These are phyloP conservation scores for Ptychoptera albimana DNA, from an alignment of 2,888 invertebrate genomes.

Conservation along the genomic window DNA sequence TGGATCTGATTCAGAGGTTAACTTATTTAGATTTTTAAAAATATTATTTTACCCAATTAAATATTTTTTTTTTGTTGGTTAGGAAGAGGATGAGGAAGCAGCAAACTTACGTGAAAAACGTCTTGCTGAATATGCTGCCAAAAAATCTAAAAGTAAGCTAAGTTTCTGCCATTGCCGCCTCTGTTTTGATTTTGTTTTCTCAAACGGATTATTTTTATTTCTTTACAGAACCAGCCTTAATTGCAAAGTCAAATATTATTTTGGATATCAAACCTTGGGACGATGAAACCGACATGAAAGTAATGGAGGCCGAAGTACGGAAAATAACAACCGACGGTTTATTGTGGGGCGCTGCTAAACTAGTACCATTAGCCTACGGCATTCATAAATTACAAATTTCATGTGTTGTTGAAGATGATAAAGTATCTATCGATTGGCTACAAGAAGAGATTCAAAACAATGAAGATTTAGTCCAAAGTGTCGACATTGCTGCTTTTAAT, in stretches of 20 bases:
- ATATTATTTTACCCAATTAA: no score
- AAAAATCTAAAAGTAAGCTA: constrained; percentile 69
- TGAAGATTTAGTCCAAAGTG: constrained; percentile 79
- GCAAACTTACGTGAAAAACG: constrained; percentile 69
- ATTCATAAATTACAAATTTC: constrained; percentile 84
- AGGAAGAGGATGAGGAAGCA: constrained; percentile 52
- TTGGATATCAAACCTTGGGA: constrained; percentile 86
- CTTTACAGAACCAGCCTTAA: constrained; percentile 56
- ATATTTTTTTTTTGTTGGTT: constrained; percentile 2
- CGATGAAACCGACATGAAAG: constrained; percentile 83
- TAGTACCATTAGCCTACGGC: constrained; percentile 82
- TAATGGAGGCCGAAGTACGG: constrained; percentile 66
- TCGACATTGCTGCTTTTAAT: constrained; percentile 91
- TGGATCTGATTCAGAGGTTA: constrained; percentile 59
- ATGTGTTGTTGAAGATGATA: constrained; percentile 91
- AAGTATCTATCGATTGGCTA: constrained; percentile 76
- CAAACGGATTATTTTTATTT: neutral
- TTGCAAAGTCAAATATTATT: constrained; percentile 90
- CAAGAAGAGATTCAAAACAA: constrained; percentile 71
- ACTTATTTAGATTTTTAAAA: neutral
- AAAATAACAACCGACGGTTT: constrained; percentile 69
- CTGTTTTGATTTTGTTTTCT: neutral
- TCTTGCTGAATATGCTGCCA: constrained; percentile 75
- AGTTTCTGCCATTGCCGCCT: constrained; percentile 1
- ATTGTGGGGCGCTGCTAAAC: constrained; percentile 85